Evolutionary conservation across 1,140 invertebrate species (phyloP), one percentile per base, ranked within the genome.

Genomic region (Amphibalanus amphitrite): DNA sequence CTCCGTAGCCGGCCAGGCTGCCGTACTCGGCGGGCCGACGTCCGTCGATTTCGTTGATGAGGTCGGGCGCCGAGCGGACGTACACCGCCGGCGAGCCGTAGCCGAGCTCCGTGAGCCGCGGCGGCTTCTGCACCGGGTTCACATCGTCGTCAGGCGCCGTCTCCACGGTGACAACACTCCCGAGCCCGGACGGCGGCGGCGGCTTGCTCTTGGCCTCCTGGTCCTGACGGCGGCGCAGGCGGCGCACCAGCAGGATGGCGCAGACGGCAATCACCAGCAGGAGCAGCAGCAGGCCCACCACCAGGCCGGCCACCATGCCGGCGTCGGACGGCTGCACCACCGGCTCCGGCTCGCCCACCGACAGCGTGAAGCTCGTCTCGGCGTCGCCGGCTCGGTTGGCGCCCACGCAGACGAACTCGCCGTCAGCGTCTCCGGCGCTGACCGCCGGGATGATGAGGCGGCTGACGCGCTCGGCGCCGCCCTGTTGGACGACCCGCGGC

Each of bases 381-480:
- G 86, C 82, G 70, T 82, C 85, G n/a, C 91, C 91, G 0, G 90
- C 91, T 8, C 86, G 85, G 77, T 94, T 93, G 76, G 91, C 88
- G 0, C 90, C 91, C 0, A 88, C 80, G 77, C 91, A 93, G 0
- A 70, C 30, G 20, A 76, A 70, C 17, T 38, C 67, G 10, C 70
- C 64, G 30, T 87, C 90, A 29, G 90, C 89, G 79, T 97, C 92
- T 15, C 89, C 86, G 78, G 93, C 89, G 78, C 90, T 89, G 10
- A 91, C 89, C 77, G 93, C 91, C 28, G 90, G 92, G 70, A 97
- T 84, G 28, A 95, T 84, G 69, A 98, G 82, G 6, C 85, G 86
- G 69, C 90, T 93, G 68, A 84, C 86, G 79, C 91, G 92, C 77
- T 88, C 82, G 47, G 72, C 47, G n/a, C 74, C 67, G 72, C 77